phyloP scores from a whole-genome alignment of 2,113 vertebrate genomes.

The Xenotilapia flavipinnis region DNA sequence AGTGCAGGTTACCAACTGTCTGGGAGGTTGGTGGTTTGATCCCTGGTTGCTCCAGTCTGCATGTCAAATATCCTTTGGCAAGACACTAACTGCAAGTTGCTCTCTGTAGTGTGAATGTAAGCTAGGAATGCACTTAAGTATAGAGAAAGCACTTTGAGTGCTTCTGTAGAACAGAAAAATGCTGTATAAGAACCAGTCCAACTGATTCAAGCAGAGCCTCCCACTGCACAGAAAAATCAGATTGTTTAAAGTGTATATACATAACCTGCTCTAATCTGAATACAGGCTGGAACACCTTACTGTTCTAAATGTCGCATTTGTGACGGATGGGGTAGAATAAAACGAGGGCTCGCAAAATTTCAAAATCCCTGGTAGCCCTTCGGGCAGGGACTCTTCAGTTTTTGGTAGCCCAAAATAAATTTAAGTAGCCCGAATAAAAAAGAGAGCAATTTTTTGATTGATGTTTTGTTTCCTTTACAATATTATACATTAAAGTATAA shows the following conservation, averaged over 20 bases:
- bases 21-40: background rate
- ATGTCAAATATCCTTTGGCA: background rate
- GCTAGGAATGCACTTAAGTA: background rate
- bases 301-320: background rate
- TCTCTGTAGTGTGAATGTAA: background rate
- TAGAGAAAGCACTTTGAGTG: background rate
- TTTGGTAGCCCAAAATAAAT: no score
- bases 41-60: background rate
- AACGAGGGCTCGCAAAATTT: background rate
- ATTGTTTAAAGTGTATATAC: background rate
- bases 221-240: background rate
- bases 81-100: background rate
- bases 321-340: background rate
- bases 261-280: background rate
- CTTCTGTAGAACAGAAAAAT: background rate
- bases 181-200: background rate
- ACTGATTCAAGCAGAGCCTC: background rate
- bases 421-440: no score
- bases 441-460: no score
- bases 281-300: background rate
- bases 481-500: no score
- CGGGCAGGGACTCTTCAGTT: no score
- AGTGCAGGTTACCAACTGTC: background rate
- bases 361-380: no score
- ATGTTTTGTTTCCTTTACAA: no score